These are phyloP conservation scores for Dolomedes plantarius DNA, from an alignment of 2,888 invertebrate genomes.

Conservation along the genomic window DNA sequence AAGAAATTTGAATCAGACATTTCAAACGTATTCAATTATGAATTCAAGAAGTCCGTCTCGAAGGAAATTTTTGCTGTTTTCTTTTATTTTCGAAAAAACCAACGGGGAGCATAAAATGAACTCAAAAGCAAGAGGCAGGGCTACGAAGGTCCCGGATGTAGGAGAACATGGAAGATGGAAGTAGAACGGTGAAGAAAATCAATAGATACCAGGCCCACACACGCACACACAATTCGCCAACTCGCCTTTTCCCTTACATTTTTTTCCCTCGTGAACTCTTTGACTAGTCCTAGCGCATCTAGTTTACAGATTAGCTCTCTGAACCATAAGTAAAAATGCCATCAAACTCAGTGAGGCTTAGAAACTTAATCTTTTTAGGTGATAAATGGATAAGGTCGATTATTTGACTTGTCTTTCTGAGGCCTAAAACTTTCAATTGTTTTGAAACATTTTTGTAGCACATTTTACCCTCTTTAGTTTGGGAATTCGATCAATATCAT, in stretches of 20 bases:
- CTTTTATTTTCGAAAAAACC: constrained; percentile 54
- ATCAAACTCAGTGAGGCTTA: background rate
- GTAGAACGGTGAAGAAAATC: constrained; percentile 67
- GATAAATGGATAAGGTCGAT: background rate
- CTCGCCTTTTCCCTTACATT: constrained; percentile 57
- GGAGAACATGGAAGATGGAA: constrained; percentile 67
- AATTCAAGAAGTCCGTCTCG: no score
- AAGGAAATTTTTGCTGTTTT: constrained; percentile 15
- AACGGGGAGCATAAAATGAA: constrained; percentile 50
- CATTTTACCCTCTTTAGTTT: no score
- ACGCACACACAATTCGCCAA: no score
- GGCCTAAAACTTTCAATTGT: no score
- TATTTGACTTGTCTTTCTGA: background rate
- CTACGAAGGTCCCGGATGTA: constrained; percentile 65
- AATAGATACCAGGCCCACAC: constrained; percentile 66
- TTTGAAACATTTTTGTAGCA: no score
- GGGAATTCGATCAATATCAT: no score
- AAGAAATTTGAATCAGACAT: no score
- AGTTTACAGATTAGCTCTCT: constrained; percentile 30
- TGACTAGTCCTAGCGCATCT: constrained; percentile 41
- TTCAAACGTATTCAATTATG: no score
- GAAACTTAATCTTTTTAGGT: constrained; percentile 18
- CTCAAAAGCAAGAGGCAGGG: constrained; percentile 42
- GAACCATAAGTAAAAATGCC: constrained; percentile 5
- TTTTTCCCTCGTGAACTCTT: constrained; percentile 54